Evolutionary conservation across 2,888 invertebrate species (phyloP).

Genomic region (Limnephilus rhombicus): DNA sequence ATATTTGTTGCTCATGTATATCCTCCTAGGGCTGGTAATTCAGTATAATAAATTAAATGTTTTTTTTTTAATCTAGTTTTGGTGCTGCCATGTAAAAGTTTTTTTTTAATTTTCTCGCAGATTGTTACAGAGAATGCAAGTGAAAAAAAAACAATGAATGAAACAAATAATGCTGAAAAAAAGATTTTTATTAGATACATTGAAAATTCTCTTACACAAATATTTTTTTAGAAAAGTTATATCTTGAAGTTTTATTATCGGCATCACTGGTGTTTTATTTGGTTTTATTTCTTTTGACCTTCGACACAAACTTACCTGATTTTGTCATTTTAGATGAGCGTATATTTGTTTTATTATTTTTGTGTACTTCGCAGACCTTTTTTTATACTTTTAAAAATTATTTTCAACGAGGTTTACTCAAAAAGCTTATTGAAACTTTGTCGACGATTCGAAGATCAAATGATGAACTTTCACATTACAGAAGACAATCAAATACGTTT

Average conservation of each 20-base stretch:
- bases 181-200: conserved; percentile 3
- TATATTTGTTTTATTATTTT: background rate
- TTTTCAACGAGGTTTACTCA: background rate
- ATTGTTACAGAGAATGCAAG: background rate
- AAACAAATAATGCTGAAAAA: conserved; percentile 10
- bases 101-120: background rate
- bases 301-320: background rate
- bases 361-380: background rate
- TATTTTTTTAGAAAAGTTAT: background rate
- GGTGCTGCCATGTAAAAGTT: background rate
- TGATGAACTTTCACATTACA: conserved; percentile 12
- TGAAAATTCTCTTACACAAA: background rate
- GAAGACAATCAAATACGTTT: background rate
- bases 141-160: background rate
- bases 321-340: background rate
- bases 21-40: no score
- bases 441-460: background rate
- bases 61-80: no score
- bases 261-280: background rate
- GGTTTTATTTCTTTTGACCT: background rate
- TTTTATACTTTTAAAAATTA: background rate
- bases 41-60: no score
- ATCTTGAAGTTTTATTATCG: background rate
- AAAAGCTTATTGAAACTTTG: background rate
- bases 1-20: no score